These are phyloP conservation scores for Eclectus roratus DNA, from an alignment of 2,113 vertebrate species.

Conservation along the genomic window DNA sequence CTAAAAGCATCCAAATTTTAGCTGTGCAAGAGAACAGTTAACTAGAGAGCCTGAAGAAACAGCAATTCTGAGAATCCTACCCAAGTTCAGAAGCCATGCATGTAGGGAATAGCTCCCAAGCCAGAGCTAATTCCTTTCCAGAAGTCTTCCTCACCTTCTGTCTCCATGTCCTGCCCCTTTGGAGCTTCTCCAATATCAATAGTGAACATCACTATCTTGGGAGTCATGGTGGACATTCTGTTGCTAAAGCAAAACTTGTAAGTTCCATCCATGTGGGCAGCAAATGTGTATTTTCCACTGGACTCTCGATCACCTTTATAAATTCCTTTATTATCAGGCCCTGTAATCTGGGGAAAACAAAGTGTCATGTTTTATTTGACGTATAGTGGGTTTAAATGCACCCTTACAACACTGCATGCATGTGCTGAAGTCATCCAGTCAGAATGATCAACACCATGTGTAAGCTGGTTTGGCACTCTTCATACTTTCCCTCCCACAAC, in stretches of 20 bases:
- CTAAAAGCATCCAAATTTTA: neutral
- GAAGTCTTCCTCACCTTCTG: constrained; percentile 85
- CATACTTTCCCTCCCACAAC: neutral
- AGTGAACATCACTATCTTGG: constrained; percentile 99
- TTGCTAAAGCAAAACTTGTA: constrained; percentile 99
- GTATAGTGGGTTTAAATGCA: neutral
- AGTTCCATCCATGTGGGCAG: constrained; percentile 96
- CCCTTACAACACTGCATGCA: neutral
- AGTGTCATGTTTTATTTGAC: neutral
- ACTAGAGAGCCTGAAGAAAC: neutral
- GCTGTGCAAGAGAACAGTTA: neutral
- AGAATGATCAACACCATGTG: neutral
- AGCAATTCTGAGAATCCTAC: neutral
- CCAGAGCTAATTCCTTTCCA: neutral
- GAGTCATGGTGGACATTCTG: constrained; percentile 99
- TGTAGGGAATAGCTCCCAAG: neutral
- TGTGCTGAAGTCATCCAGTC: neutral
- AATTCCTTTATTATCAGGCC: constrained; percentile 95
- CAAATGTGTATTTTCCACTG: constrained; percentile 97
- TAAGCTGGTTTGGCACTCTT: neutral
- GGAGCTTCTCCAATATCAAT: constrained; percentile 98
- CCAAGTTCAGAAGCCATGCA: neutral
- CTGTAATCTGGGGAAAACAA: constrained; percentile 81
- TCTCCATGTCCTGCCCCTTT: constrained; percentile 96
- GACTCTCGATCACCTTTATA: constrained; percentile 98